phyloP scores from a whole-genome alignment of 2,113 vertebrate species.

The Pleuronectes platessa region DNA sequence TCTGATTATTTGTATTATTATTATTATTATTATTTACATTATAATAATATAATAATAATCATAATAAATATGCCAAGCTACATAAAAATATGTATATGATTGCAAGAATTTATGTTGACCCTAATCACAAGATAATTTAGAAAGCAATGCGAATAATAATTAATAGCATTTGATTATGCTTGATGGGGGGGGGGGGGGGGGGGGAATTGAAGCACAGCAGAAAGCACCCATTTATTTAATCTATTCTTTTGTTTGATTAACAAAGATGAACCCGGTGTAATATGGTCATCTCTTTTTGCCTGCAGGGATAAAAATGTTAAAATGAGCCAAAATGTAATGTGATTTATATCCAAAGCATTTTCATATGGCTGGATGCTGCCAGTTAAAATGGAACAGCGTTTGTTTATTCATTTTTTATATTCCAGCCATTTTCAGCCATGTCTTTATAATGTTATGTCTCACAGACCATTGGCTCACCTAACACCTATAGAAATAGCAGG shows the following conservation, averaged over 20 bases:
- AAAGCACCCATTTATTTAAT: slow-evolving; percentile 12
- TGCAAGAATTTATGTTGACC: background rate
- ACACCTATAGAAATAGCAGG: slow-evolving; percentile 6
- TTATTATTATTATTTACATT: too few relatives aligned
- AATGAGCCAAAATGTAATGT: slow-evolving; percentile 31
- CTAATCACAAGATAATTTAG: slow-evolving; percentile 10
- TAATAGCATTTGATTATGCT: background rate
- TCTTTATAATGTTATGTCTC: slow-evolving; percentile 6
- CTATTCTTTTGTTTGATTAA: slow-evolving; percentile 12
- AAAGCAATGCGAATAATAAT: slow-evolving; percentile 15
- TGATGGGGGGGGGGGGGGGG: background rate
- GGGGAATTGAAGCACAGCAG: background rate
- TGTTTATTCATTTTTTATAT: slow-evolving; percentile 17
- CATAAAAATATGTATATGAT: too few relatives aligned
- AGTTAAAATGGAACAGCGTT: slow-evolving; percentile 23
- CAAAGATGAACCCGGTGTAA: slow-evolving; percentile 15
- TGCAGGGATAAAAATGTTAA: slow-evolving; percentile 27
- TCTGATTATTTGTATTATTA: too few relatives aligned
- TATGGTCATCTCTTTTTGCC: slow-evolving; percentile 51
- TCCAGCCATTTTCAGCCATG: background rate
- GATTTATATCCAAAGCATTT: slow-evolving; percentile 23
- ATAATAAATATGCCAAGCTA: too few relatives aligned
- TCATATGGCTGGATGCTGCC: slow-evolving; percentile 21
- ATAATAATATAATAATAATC: too few relatives aligned
- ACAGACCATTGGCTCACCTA: slow-evolving; percentile 3